A percentile compares a stretch with the other conserved stretches of the same genome.
These are phyloP conservation scores for Rhyacichthys aspro DNA, from an alignment of 2,797 vertebrate genomes.

Conservation along the genomic window DNA sequence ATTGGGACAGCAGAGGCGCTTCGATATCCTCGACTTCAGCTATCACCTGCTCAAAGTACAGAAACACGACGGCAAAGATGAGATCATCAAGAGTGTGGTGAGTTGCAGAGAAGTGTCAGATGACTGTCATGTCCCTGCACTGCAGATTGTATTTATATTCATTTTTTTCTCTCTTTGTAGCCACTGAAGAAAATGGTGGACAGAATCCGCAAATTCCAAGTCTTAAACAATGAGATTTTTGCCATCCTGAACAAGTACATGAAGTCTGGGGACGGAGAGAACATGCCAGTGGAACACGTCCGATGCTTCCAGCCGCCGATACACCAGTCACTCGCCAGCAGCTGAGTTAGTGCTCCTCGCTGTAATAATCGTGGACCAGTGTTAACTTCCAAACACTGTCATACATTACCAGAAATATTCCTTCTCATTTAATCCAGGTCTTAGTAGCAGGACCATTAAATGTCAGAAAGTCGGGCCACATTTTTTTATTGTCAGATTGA, in stretches of 20 bases:
- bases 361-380: conserved; percentile 79
- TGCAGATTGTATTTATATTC: not conserved
- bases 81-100: conserved; percentile 98
- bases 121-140: not conserved
- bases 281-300: conserved; percentile 95
- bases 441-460: conserved; percentile 47
- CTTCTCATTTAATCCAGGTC: conserved; percentile 34
- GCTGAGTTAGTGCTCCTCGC: conserved; percentile 68
- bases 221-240: conserved; percentile 96
- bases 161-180: conserved; percentile 71
- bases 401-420: conserved; percentile 46
- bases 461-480: conserved; percentile 48
- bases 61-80: conserved; percentile 97
- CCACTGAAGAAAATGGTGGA: conserved; percentile 99
- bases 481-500: conserved; percentile 38
- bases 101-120: conserved; percentile 43
- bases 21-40: conserved; percentile 96
- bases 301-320: conserved; percentile 98
- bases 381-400: conserved; percentile 37
- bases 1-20: conserved; percentile 93
- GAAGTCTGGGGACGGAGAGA: conserved; percentile 95
- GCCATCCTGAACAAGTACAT: conserved; percentile 95
- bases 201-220: conserved; percentile 95
- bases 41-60: conserved; percentile 98
- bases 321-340: conserved; percentile 97